Base-by-base conservation (phyloP, 2,888 invertebrate genomes). In the Mallateleia sp. region DNA sequence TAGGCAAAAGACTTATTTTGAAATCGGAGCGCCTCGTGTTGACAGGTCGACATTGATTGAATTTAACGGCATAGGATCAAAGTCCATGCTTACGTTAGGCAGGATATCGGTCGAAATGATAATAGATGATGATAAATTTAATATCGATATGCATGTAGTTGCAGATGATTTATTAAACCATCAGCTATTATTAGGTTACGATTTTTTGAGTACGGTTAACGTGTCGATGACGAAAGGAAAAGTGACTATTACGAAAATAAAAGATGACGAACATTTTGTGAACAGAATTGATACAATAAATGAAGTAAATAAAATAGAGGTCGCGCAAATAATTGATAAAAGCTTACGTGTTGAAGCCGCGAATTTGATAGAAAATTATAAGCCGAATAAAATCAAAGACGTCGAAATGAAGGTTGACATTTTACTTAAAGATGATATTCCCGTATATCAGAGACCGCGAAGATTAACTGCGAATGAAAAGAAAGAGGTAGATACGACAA, bases 361-460 rank as follows among this genome's bases (percentile, higher is more conserved):
- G 8, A 38, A 56, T 0, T 38, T 62, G n/a, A 50, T 47, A 14
- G 64, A 56, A 14, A 56, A 60, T 60, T 89, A 83, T 60, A 47
- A 75, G 20, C 83, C 85, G 18, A 72, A 50, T n/a, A 25, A 52
- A 42, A 64, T 47, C 18, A 81, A 79, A 38, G 58, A 83, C 18
- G 66, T 85, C 0, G 60, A 64, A 14, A 85, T 92, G 20, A 87
- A 91, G 28, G 92, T 91, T 80, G 80, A 85, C 69, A 91, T 93
- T 25, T 69, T 93, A n/a, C 52, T 93, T 2, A 90, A 89, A 79
- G 92, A 92, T 62, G 92, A 91, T 7, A 78, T 67, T 28, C 93
- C 92, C 0, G 90, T 93, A 6, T 91, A 91, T 50, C 84, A 91
- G 28, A 83, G 72, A 15, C 89, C 91, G 7, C 84, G 91, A 64